Base-by-base conservation (phyloP, 2,888 invertebrate genomes). In the Carterocephalus palaemon region DNA sequence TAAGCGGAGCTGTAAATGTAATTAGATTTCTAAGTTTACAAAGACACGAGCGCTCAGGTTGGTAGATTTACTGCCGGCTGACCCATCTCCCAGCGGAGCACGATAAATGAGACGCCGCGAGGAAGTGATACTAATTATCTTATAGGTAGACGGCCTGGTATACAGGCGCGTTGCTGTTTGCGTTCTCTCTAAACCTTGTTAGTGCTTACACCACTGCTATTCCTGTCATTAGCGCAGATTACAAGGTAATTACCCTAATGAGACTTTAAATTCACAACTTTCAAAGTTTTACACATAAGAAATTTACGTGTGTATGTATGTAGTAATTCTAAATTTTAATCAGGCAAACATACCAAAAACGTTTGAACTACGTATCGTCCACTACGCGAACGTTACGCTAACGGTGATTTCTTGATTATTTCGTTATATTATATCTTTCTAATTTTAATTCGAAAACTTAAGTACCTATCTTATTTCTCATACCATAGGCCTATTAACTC, bases 1-100 rank as follows among this genome's bases (percentile, higher is more conserved):
- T 77, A 74, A 78, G 73, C 78, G 70, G 71, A 73, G 73, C 75
- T 81, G 83, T 83, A 82, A 84, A 84, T 83, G 84, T 84, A 86
- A 85, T 85, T 84, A 86, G 82, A 84, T 85, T 84, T 84, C 78
- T 78, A 75, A 84, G 80, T 83, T 83, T 83, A 81, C 83, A 81
- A 84, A 84, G 83, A 84, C 83, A 80, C 76, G 80, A 75, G 74
- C 73, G 74, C 79, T 82, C 82, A 82, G 83, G 82, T 84, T 76
- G 75, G 76, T 77, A 83, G 82, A 85, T 85, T 85, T 85, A 86
- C 76, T 80, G 82, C 79, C 66, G 66, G 78, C 84, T 83, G 83
- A 84, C 85, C 84, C 75, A 72, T 74, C 81, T 76, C 84, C 82
- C 81, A 50, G 65, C 61, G 74, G 83, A 75, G 75, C 56, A 75